These are phyloP conservation scores for Caracal caracal DNA, from an alignment of 2,113 vertebrate species.

Conservation along the genomic window DNA sequence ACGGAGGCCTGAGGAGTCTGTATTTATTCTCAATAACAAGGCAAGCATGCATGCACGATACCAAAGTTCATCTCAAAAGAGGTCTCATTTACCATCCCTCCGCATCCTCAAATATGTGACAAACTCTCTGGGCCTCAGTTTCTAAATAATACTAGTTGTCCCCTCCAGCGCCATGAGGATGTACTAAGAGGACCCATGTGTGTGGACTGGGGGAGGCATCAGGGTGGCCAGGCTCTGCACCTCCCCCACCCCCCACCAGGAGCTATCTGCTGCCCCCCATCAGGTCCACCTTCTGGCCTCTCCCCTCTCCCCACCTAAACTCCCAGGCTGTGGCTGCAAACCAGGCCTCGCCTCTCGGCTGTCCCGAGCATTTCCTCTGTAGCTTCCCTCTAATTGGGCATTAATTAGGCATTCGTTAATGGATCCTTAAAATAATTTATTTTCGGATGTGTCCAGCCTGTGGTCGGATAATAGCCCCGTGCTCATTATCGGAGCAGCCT, in stretches of 20 bases:
- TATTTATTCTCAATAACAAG: slow-evolving; percentile 19
- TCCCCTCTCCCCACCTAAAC: rapidly evolving
- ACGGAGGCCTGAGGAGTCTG: slow-evolving; percentile 1
- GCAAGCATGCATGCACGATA: neutral
- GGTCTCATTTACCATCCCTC: neutral
- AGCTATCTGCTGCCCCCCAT: neutral
- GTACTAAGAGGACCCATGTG: neutral
- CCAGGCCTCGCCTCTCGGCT: slow-evolving; percentile 55
- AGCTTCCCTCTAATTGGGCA: slow-evolving; percentile 87
- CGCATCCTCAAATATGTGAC: neutral
- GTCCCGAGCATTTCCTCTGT: slow-evolving; percentile 84
- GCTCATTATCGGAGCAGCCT: slow-evolving; percentile 85
- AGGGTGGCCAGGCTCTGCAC: neutral
- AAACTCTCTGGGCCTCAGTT: neutral
- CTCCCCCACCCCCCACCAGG: no score
- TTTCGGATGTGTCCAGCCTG: slow-evolving; percentile 87
- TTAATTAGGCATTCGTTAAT: slow-evolving; percentile 90
- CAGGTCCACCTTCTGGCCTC: neutral
- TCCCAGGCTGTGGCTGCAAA: slow-evolving; percentile 67
- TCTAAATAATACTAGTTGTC: neutral
- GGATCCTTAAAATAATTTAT: slow-evolving; percentile 90
- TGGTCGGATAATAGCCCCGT: slow-evolving; percentile 83
- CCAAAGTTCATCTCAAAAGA: neutral
- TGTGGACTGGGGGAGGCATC: neutral
- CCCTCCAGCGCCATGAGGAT: neutral